Evolutionary conservation across 2,113 vertebrate genomes (phyloP).

Genomic region (human): GRCh38 chr2:75547501-75548000

Average conservation of each 20-base stretch:
- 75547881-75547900: neutral
- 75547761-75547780: neutral
- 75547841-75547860: neutral
- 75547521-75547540: neutral
- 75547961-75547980: neutral
- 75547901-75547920: neutral
- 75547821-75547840: neutral
- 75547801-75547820: neutral
- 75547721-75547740: neutral
- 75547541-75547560: neutral
- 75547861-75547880: neutral
- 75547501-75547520: constrained; percentile 35
- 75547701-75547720: neutral
- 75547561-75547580: neutral
- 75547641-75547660: neutral
- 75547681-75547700: neutral
- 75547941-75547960: neutral
- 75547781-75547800: neutral
- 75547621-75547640: neutral
- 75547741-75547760: neutral
- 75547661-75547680: neutral
- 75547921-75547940: neutral
- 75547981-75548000: neutral
- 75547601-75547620: neutral
- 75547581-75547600: neutral